Base-by-base conservation (phyloP, 2,797 vertebrate species). In the Denticeps clupeoides region DNA sequence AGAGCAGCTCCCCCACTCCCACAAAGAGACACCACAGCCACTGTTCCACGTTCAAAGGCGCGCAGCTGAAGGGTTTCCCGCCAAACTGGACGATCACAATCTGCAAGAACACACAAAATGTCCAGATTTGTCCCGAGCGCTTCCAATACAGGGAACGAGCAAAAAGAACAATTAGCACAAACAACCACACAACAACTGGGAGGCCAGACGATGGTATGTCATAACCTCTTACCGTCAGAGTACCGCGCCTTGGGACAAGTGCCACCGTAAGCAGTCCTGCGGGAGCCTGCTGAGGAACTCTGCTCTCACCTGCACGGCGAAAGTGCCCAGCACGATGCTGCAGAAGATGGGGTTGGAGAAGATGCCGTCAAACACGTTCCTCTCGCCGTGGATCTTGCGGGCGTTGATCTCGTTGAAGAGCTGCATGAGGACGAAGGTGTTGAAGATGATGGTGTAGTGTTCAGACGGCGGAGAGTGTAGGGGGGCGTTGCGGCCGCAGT, bases 11-110 rank as follows among this genome's bases (percentile, higher is more conserved):
- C 43, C 90, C 91, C 12, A 91, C 77, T 16, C 89, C 90, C 59
- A 94, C 84, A 49, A 92, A 91, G 45, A 94, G 83, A 73, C 91
- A 94, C 91, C 91, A 94, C 50, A 94, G 87, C 91, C 91, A 94
- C 69, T 94, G 89, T 59, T 92, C 84, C 5, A 88, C 7, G 49
- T 87, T 90, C 59, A 93, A 81, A 1, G 89, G 89, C 5, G 88
- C 82, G 35, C 91, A 94, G 83, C 90, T 93, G 78, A 94, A 92
- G 53, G 91, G 89, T 59, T 90, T 92, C 27, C 90, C 89, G 24
- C 90, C 91, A 37, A 84, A 94, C 76, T 92, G 89, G 55, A 90
- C 86, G 4, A 92, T 92, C 71, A 89, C 75, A 7, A 92, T 86
- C 89, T 92, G 71, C 47, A 68, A 45, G 58, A 33, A 56, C 43